Percentiles rank a stretch among this genome's conserved stretches.
These are phyloP conservation scores for Erpetoichthys calabaricus DNA, from an alignment of 2,797 vertebrate genomes.

Conservation along the genomic window DNA sequence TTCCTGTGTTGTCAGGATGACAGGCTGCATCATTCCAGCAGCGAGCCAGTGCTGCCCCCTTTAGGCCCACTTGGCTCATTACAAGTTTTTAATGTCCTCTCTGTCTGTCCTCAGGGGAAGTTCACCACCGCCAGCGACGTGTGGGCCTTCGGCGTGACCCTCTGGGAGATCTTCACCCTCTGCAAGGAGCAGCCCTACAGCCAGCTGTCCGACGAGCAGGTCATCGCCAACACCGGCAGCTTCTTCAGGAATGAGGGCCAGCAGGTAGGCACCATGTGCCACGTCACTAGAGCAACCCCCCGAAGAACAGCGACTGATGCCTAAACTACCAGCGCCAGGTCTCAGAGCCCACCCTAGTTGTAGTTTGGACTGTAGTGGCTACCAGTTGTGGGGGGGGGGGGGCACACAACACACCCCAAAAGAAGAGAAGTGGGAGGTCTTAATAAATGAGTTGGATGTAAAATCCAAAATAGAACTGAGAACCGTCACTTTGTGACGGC, in stretches of 20 bases:
- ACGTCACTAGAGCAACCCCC: not conserved
- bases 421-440: no score
- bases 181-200: conserved; percentile 31
- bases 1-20: no score
- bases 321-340: no score
- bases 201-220: conserved; percentile 30
- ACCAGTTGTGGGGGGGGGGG: no score
- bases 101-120: conserved; percentile 29
- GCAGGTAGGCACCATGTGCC: conserved; percentile 27
- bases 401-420: no score
- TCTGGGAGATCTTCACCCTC: conserved; percentile 35
- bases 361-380: not conserved
- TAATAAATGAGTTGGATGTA: no score
- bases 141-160: conserved; percentile 34
- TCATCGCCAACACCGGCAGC: conserved; percentile 48
- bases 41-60: no score
- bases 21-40: no score
- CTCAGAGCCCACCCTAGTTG: not conserved
- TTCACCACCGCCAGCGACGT: conserved; percentile 45
- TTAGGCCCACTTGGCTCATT: no score
- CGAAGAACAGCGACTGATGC: not conserved
- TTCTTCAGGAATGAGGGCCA: conserved; percentile 48
- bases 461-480: no score
- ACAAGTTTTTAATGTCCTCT: not conserved
- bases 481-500: no score